These are phyloP conservation scores for Peromyscus attwateri DNA, from an alignment of 2,797 vertebrate species.

Conservation along the genomic window DNA sequence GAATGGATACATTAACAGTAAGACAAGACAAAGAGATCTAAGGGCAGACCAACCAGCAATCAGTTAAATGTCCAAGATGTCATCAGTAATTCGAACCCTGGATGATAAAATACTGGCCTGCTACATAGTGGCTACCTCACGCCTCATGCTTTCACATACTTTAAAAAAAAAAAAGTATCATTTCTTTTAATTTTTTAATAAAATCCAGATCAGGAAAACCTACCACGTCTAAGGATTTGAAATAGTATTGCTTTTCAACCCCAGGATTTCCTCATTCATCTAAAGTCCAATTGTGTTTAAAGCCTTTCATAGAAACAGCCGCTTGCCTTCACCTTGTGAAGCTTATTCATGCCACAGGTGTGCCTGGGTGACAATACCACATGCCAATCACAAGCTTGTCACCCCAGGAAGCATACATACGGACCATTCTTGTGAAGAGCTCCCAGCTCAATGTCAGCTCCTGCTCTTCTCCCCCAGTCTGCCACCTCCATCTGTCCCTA, in stretches of 20 bases:
- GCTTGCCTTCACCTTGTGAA: not conserved
- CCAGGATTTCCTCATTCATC: not conserved
- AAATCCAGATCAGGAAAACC: slow-evolving; percentile 51
- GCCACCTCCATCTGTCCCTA: slow-evolving; percentile 62
- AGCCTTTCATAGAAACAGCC: slow-evolving; percentile 14
- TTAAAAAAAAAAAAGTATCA: not conserved
- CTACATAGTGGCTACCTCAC: not conserved
- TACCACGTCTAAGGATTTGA: not conserved
- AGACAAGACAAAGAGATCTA: not conserved
- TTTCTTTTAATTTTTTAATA: not conserved
- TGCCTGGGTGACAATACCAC: not conserved
- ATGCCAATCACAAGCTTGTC: not conserved
- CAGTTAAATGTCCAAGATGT: not conserved
- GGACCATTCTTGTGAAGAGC: not conserved
- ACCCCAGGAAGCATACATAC: slow-evolving; percentile 14
- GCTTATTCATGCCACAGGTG: not conserved
- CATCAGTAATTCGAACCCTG: not conserved
- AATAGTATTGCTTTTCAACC: not conserved
- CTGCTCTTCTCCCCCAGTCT: slow-evolving; percentile 50
- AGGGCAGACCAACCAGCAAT: not conserved
- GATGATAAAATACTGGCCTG: not conserved
- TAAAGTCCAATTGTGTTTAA: not conserved
- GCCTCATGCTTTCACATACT: not conserved
- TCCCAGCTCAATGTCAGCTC: slow-evolving; percentile 28
- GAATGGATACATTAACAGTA: not conserved